Evolutionary conservation across 2,888 invertebrate species (phyloP), one percentile per base, ranked within the genome.

Genomic region (Gibbula magus): DNA sequence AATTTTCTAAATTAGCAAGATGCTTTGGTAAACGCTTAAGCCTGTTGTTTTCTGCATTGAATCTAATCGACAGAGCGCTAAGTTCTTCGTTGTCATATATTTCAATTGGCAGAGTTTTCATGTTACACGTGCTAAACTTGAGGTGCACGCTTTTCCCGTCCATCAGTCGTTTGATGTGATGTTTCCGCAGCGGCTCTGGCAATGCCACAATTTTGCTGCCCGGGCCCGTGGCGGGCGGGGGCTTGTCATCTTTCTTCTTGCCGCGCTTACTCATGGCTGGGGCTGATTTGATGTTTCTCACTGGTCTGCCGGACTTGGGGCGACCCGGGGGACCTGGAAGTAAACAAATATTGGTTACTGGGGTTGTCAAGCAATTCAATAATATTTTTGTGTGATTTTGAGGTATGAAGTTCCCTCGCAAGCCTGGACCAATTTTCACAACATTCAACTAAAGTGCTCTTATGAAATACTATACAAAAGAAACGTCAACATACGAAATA

Each of bases 231-330:
- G 92, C 89, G 1, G 92, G 92, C 3, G 92, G 91, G 0, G 92
- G 92, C 85, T 92, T 92, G 29, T 92, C 92, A 66, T 92, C 91
- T 86, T 92, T 92, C 85, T 91, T 92, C 75, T 86, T 86, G 22
- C 86, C 81, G 54, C 85, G 83, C 0, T 85, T 86, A 73, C 85
- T 86, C 86, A 86, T 90, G 54, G 75, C 85, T 29, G 70, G 20
- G 18, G 32, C 20, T 29, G 70, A 16, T 13, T 45, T 45, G 45
- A 45, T 45, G 45, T 4, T 45, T 45, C 45, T 45, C 45, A 45
- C 4, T 45, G 45, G 45, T 45, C 45, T 45, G 5, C 45, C 45
- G 45, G 45, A 10, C 13, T 45, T 45, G 45, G 45, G 45, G 10
- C 45, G 45, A 45, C 45, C 45, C 45, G 45, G 45, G 45, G 45